Evolutionary conservation across 2,888 invertebrate species (phyloP).

Genomic region (Plutella xylostella): DNA sequence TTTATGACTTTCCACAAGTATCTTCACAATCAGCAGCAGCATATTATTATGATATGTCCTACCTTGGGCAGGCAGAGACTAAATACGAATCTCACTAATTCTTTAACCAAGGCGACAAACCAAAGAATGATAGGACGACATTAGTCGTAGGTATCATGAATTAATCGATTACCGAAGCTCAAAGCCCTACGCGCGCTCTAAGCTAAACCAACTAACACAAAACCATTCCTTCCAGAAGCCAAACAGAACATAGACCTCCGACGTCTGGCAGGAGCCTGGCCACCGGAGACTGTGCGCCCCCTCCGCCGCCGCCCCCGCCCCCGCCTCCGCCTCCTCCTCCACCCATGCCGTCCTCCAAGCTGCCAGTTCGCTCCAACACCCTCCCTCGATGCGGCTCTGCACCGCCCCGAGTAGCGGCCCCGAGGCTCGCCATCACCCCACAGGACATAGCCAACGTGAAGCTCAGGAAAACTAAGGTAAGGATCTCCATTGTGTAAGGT

Average conservation of each 20-base stretch:
- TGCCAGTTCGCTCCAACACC: slow-evolving; percentile 35
- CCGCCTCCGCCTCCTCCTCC: slow-evolving; percentile 40
- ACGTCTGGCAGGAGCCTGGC: not conserved
- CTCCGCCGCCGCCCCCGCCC: slow-evolving; percentile 33
- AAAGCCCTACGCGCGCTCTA: no score
- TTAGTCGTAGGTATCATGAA: no score
- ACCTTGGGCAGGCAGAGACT: no score
- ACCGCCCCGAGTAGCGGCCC: slow-evolving; percentile 41
- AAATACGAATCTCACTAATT: no score
- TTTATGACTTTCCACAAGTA: no score
- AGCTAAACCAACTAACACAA: no score
- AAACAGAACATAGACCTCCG: not conserved
- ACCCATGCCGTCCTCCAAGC: slow-evolving; percentile 20
- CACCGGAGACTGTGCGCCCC: slow-evolving; percentile 7
- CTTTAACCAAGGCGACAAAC: no score
- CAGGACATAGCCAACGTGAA: slow-evolving; percentile 61
- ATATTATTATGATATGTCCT: no score
- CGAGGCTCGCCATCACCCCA: slow-evolving; percentile 52
- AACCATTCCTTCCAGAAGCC: not conserved
- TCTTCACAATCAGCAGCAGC: no score
- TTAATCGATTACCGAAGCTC: no score
- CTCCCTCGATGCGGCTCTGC: slow-evolving; percentile 54
- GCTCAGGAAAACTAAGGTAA: slow-evolving; percentile 52
- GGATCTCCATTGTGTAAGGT: no score
- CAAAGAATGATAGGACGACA: no score